Base-by-base conservation (phyloP, 1,140 invertebrate genomes). In the Cotesia chilonis region DNA sequence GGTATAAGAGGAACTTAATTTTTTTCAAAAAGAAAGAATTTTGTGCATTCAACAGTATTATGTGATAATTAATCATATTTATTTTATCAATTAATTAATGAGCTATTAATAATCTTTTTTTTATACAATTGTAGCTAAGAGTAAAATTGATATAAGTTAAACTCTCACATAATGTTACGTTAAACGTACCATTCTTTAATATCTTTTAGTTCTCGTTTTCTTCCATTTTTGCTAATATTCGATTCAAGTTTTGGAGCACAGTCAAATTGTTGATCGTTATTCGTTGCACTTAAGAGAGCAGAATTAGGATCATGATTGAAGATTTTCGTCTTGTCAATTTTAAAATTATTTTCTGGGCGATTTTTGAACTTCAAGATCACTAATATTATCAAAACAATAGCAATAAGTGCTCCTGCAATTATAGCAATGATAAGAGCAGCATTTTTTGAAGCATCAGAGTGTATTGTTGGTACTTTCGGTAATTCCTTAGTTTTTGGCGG, bases 131-230 rank as follows among this genome's bases (percentile, higher is more conserved):
- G 14, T 35, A 52, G 65, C 41, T 67, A 47, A 47, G 41, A 47
- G 41, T 47, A 47, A 6, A 47, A 47, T 47, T 6, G 10, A 47
- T 47, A 47, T 47, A 9, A 47, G 5, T 47, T 47, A 47, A 47
- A 9, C 41, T 47, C 41, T 9, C 2, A 47, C 9, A 10, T 47
- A 47, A 9, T 47, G 6, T 47, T 10, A 47, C 41, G 41, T 90
- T 92, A 95, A 83, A 96, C 95, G 84, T 96, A 96, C 95, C 95
- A 96, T 87, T 96, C 95, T 90, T 96, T 96, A 75, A 96, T 93
- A 84, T 96, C 94, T 90, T 95, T 95, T 74, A 91, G 89, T 88
- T 94, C 92, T 80, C 93, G 88, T 83, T 94, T 93, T 84, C 93
- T 92, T 74, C 90, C 87, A 79, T 91, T 89, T 81, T 88, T 85